Evolutionary conservation across 1,140 invertebrate genomes (phyloP).

Genomic region (Lepidurus apus): DNA sequence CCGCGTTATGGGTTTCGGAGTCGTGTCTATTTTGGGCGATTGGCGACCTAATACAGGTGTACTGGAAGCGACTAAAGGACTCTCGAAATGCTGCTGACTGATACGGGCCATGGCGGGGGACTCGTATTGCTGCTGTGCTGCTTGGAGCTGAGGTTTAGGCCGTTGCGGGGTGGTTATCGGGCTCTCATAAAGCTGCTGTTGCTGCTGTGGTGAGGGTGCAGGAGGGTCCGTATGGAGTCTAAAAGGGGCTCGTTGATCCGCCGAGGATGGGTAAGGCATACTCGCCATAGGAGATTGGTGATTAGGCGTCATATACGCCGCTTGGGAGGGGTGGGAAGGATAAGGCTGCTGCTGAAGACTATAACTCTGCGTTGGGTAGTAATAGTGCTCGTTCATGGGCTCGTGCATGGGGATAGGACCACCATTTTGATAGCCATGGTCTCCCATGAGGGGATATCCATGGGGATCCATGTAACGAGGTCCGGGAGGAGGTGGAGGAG

Average conservation of each 20-base stretch:
- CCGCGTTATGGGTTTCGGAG: not conserved
- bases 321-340: not conserved
- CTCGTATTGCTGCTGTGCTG: constrained; percentile 16
- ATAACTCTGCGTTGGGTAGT: constrained; percentile 11
- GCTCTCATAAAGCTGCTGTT: not conserved
- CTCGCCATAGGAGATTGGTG: constrained; percentile 20
- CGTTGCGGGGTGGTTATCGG: not conserved
- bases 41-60: not conserved
- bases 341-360: constrained; percentile 5
- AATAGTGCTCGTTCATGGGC: constrained; percentile 10
- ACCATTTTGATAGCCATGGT: not conserved
- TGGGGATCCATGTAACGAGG: constrained; percentile 23
- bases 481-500: not conserved
- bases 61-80: not conserved
- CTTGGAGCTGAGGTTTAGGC: not conserved
- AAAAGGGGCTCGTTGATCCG: constrained; percentile 30
- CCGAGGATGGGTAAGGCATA: constrained; percentile 28
- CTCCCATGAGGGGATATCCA: not conserved
- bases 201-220: not conserved
- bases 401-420: not conserved
- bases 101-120: not conserved
- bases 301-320: not conserved
- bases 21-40: not conserved
- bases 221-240: constrained; percentile 24
- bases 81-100: not conserved